Evolutionary conservation across 2,888 invertebrate species (phyloP).

Genomic region (Drosophila pseudotakahashii): DNA sequence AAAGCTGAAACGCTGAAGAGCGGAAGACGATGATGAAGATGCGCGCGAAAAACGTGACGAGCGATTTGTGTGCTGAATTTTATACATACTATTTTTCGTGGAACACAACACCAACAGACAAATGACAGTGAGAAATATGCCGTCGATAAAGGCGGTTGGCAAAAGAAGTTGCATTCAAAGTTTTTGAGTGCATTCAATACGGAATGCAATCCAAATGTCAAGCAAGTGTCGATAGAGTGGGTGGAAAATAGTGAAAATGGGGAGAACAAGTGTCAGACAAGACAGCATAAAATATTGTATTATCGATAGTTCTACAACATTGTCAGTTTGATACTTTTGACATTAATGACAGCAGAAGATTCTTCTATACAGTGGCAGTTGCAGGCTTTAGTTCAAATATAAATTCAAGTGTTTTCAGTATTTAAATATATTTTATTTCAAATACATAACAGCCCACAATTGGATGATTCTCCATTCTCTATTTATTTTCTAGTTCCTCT

Average conservation of each 20-base stretch:
- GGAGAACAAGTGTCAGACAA: conserved; percentile 14
- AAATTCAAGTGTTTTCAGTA: background rate
- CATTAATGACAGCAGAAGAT: conserved; percentile 64
- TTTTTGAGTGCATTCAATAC: conserved; percentile 1
- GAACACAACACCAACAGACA: conserved; percentile 29
- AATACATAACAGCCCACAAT: conserved; percentile 35
- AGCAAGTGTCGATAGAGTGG: conserved; percentile 1
- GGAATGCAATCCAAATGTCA: conserved; percentile 44
- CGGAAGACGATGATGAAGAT: conserved; percentile 66
- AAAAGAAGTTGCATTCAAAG: conserved; percentile 17
- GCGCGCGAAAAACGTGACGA: conserved; percentile 63
- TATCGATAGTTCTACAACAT: conserved; percentile 69
- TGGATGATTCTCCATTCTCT: conserved; percentile 15
- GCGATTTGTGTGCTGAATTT: conserved; percentile 42
- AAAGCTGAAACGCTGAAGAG: conserved; percentile 20
- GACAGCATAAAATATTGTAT: conserved; percentile 62
- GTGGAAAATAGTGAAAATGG: conserved; percentile 37
- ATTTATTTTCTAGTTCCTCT: conserved; percentile 20
- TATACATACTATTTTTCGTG: conserved; percentile 14
- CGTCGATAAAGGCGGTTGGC: conserved; percentile 30
- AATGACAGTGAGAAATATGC: conserved; percentile 69
- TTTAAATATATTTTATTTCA: background rate
- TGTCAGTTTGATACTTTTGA: conserved; percentile 66
- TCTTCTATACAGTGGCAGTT: conserved; percentile 28
- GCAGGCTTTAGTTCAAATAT: background rate